Evolutionary conservation across 2,888 invertebrate genomes (phyloP), one percentile per base, ranked within the genome.

Genomic region (Agrotis ipsilon): DNA sequence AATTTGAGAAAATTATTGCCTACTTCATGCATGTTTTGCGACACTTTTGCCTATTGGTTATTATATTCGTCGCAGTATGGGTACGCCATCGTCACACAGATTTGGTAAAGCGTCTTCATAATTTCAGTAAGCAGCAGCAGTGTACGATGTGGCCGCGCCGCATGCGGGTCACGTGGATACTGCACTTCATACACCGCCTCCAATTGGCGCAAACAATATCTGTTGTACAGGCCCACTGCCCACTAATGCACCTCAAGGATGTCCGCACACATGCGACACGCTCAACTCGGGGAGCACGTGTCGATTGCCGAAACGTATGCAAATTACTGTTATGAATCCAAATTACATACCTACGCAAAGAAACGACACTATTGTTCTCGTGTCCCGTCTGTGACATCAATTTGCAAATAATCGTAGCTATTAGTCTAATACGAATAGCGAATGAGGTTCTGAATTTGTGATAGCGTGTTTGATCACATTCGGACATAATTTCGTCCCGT

Each of bases 391-490:
- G 84, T 79, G 86, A 86, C 87, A 86, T 87, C 86, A 84, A 92
- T 91, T 91, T 92, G 89, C 87, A 90, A 92, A 91, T 92, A 91
- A 92, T 92, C 83, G 85, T 85, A 75, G 80, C 87, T 88, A 90
- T 92, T 90, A 87, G 83, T 60, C 76, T 88, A 88, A 92, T 90
- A 82, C 78, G 83, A 78, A 78, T 82, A 80, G 84, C 87, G 86
- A 79, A 82, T 80, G 75, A 85, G 72, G 73, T 87, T 72, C 75
- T 81, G 84, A 88, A 87, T 75, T 67, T 65, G 11, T 72, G 75
- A 83, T 78, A 70, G 68, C 76, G 78, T 79, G 74, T 52, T 73
- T 72, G 77, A 72, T 80, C 74, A 62, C 67, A 81, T 82, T 84
- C 69, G 72, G 72, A 68, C 67, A 75, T 84, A 67, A 79, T 78